Conservation (phyloP, 2,797 vertebrate genomes). For the Centroberyx gerrardi region DNA sequence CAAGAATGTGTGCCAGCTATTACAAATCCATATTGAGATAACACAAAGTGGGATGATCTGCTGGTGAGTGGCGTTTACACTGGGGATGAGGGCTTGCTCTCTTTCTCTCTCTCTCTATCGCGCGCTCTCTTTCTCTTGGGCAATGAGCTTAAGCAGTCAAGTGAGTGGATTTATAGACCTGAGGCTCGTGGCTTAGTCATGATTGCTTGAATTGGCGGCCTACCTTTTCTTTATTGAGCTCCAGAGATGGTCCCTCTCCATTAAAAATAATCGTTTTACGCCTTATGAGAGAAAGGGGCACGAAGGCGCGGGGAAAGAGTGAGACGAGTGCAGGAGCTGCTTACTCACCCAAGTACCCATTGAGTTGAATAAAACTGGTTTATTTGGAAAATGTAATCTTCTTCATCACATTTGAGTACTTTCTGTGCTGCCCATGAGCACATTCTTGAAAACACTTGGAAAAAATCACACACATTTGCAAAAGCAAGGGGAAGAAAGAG, state of each 20-base stretch:
- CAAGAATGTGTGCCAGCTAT: background rate
- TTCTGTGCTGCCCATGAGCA: background rate
- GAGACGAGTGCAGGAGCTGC: constrained; percentile 29
- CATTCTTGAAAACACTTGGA: constrained; percentile 9
- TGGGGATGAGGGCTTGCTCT: constrained; percentile 55
- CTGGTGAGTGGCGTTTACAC: constrained; percentile 48
- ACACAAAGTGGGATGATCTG: constrained; percentile 55
- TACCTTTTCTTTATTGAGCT: constrained; percentile 58
- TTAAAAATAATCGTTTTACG: constrained; percentile 79
- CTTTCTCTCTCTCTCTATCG: constrained; percentile 66
- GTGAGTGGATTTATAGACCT: constrained; percentile 82
- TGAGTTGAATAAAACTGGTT: background rate
- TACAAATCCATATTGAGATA: constrained; percentile 33
- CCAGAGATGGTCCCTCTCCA: constrained; percentile 67
- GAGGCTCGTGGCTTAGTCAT: constrained; percentile 79
- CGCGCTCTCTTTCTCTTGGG: constrained; percentile 65
- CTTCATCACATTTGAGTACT: background rate
- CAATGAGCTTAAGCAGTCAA: constrained; percentile 78
- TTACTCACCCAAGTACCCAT: background rate
- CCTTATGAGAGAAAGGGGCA: constrained; percentile 61
- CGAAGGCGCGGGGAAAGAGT: constrained; percentile 5
- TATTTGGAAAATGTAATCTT: background rate
- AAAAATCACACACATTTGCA: constrained; percentile 12
- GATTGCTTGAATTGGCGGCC: constrained; percentile 83
- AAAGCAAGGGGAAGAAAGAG: constrained; percentile 22